Evolutionary conservation across 2,888 invertebrate genomes (phyloP), one percentile per base, ranked within the genome.

Genomic region (Apodemia duryi): DNA sequence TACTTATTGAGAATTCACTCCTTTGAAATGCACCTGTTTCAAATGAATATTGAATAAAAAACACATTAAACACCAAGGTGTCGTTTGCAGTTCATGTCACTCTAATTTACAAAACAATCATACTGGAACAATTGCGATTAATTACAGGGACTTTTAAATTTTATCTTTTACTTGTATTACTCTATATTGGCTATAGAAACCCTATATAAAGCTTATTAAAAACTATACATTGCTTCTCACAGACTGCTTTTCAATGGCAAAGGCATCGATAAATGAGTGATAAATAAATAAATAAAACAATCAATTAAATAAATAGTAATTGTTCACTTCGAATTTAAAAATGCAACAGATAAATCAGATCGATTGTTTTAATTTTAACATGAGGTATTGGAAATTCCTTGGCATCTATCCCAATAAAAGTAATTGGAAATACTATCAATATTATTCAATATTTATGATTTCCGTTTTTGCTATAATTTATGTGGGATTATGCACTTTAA

Each of bases 281-380:
- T 43, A 32, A 38, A 38, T 6, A 9, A 9, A 38, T 38, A 38
- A 6, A 38, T 6, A 6, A 7, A 38, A 7, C 38, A 9, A 38
- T 38, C 9, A 38, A 7, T 38, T 2, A 1, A 38, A 38, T 38
- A 38, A 38, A 38, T 38, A 9, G 9, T 9, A 7, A 38, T 38
- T 38, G 7, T 38, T 38, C 1, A 6, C 7, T 7, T 7, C 38
- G 7, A 38, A 38, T 38, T 35, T 7, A 35, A 67, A 38, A 43
- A 43, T 43, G 43, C 10, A 10, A 3, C 43, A 10, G 2, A 43
- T 9, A 11, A 28, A 51, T 6, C 82, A 81, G 75, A 73, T 77
- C 28, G 82, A 83, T 68, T 85, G 82, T 66, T 88, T 86, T 66
- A 70, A 72, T 63, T 73, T 67, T 38, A 80, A 85, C 65, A 74